A percentile compares a stretch with the other conserved stretches of the same genome.
phyloP scores from a whole-genome alignment of 2,888 invertebrate genomes.

The Pardosa pseudoannulata region DNA sequence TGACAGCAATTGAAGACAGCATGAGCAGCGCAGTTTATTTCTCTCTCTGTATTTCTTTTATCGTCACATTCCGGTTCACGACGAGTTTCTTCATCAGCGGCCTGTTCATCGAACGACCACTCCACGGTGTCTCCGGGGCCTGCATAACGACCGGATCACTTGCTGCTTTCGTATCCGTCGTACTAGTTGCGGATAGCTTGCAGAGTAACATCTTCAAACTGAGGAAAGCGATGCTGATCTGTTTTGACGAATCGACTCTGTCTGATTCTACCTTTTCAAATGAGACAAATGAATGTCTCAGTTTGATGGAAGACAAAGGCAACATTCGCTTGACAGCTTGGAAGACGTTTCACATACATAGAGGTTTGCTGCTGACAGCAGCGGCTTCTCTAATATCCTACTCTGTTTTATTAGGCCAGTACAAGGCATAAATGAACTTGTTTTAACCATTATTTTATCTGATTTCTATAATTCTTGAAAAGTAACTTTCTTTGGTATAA shows the following conservation, averaged over 20 bases:
- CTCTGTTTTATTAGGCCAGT: constrained; percentile 34
- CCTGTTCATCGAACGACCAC: background rate
- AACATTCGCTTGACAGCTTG: constrained; percentile 33
- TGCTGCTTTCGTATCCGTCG: background rate
- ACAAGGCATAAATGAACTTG: too few relatives aligned
- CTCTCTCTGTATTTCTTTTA: constrained; percentile 13
- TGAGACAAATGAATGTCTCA: background rate
- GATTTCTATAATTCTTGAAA: too few relatives aligned
- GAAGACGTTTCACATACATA: constrained; percentile 33
- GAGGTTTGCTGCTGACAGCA: constrained; percentile 21
- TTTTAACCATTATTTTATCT: too few relatives aligned
- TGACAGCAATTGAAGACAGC: constrained; percentile 12
- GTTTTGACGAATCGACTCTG: background rate
- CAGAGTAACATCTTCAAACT: background rate
- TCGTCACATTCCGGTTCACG: constrained; percentile 16
- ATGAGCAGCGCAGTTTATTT: constrained; percentile 14
- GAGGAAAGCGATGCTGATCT: constrained; percentile 22
- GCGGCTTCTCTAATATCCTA: constrained; percentile 44
- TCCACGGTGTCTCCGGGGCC: background rate
- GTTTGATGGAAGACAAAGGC: constrained; percentile 35
- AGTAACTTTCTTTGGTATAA: too few relatives aligned
- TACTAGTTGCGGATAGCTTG: constrained; percentile 25
- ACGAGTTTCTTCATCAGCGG: constrained; percentile 4
- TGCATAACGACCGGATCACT: background rate
- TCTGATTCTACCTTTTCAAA: background rate